Evolutionary conservation across 2,797 vertebrate genomes (phyloP).

Genomic region (Acipenser ruthenus): DNA sequence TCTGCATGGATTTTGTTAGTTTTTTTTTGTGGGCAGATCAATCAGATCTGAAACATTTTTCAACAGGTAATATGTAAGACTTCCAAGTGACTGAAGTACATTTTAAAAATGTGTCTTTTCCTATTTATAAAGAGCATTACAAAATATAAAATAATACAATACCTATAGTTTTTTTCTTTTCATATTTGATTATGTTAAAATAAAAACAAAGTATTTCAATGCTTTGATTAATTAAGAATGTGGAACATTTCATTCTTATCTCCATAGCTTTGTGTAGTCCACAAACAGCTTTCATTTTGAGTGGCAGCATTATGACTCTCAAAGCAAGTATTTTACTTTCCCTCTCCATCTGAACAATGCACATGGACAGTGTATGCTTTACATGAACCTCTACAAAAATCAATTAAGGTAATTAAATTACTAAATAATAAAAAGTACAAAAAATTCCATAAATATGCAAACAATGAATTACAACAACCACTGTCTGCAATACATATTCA

Average conservation of each 20-base stretch:
- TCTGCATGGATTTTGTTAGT: too few relatives aligned
- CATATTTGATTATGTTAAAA: constrained; percentile 51
- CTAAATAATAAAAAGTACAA: background rate
- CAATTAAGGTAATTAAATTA: background rate
- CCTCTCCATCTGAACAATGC: background rate
- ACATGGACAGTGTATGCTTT: background rate
- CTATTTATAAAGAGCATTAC: constrained; percentile 53
- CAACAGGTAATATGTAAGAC: too few relatives aligned
- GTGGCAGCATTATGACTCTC: background rate
- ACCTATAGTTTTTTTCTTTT: constrained; percentile 48
- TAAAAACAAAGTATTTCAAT: constrained; percentile 26
- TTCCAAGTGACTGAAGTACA: too few relatives aligned
- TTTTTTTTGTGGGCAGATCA: too few relatives aligned
- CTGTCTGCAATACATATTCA: background rate
- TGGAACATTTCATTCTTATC: too few relatives aligned
- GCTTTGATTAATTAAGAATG: background rate
- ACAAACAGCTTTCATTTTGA: background rate
- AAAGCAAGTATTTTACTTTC: too few relatives aligned
- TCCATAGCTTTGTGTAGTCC: too few relatives aligned
- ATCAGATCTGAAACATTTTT: too few relatives aligned
- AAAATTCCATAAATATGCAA: background rate
- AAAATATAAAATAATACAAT: constrained; percentile 43
- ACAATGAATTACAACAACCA: background rate
- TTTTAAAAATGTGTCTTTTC: constrained; percentile 35
- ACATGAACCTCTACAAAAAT: constrained; percentile 1